These are phyloP conservation scores for Drosophila malerkotliana DNA, from an alignment of 1,140 invertebrate species.

Conservation along the genomic window DNA sequence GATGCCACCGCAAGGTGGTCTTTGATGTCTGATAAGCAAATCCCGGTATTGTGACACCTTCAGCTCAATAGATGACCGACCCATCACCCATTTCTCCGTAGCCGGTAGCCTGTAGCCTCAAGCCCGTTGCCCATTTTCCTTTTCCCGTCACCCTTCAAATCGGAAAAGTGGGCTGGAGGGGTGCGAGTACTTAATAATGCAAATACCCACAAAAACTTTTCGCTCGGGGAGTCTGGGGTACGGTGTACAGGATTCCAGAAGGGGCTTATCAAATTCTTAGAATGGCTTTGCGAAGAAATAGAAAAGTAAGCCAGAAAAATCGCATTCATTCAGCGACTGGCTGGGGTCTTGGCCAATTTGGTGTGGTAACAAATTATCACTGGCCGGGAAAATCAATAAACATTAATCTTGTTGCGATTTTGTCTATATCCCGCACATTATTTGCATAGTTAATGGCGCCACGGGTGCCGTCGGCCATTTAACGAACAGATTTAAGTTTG, in stretches of 20 bases:
- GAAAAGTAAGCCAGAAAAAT: constrained; percentile 71
- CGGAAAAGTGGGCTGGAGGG: constrained; percentile 6
- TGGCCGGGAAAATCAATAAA: constrained; percentile 72
- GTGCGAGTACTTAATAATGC: constrained; percentile 50
- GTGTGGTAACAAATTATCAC: constrained; percentile 61
- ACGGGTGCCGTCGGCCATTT: constrained; percentile 31
- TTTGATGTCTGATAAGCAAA: constrained; percentile 56
- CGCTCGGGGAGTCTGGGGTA: neutral
- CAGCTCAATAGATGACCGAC: constrained; percentile 39
- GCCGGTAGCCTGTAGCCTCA: too few species aligned
- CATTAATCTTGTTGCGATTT: constrained; percentile 80
- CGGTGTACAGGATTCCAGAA: constrained; percentile 34
- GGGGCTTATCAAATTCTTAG: constrained; percentile 73
- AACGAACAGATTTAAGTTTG: constrained; percentile 68
- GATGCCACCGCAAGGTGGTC: constrained; percentile 38
- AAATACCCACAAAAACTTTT: constrained; percentile 68
- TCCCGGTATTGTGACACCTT: constrained; percentile 43
- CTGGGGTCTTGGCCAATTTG: constrained; percentile 28
- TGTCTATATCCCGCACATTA: constrained; percentile 67
- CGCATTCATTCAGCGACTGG: constrained; percentile 23
- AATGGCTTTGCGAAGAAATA: constrained; percentile 69
- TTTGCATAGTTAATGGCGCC: constrained; percentile 68
- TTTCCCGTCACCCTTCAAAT: constrained; percentile 10
- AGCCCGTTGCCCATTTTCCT: constrained; percentile 7
- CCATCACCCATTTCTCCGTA: neutral